Base-by-base conservation (phyloP, 1,140 invertebrate species). In the Bombyx mandarina region DNA sequence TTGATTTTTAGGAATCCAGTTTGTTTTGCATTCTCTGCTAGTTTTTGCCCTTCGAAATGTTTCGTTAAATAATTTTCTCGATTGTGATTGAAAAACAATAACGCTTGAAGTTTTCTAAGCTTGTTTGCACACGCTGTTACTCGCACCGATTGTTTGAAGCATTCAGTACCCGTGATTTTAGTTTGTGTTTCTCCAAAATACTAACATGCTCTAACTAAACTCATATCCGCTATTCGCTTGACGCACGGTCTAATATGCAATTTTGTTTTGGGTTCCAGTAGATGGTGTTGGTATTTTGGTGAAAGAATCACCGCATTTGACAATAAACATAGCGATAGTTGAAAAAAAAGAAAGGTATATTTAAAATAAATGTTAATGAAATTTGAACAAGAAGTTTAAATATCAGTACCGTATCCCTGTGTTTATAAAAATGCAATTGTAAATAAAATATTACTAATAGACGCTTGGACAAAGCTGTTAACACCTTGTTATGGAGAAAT, bases 231-330 rank as follows among this genome's bases (percentile, higher is more conserved):
- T 46, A 35, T 44, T 54, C 45, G 63, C 73, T 76, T 67, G 61
- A 62, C 73, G 71, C 72, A 79, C 72, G 72, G 60, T 73, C 74
- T 71, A 57, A 46, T 67, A 54, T 65, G 26, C 64, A 69, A 60
- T 65, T 62, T 65, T 58, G 65, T 61, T 74, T 74, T 74, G 67
- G 71, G 66, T 64, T 75, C 56, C 64, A 65, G 59, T 77, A 79
- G 75, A 77, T 77, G 84, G 84, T 87, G 84, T 87, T 87, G 82
- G 84, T 87, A 87, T 87, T 87, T 87, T 86, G 84, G 84, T 82
- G 79, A 73, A 86, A 79, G 70, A 57, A 61, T 70, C 70, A 73
- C 66, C 69, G 59, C 62, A 56, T 35, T 35, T 35, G 49, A 35
- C 67, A 72, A 59, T 79, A 75, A 82, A 84, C 77, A 82, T 84